Base-by-base conservation (phyloP, 2,113 vertebrate genomes). In the Eonycteris spelaea region DNA sequence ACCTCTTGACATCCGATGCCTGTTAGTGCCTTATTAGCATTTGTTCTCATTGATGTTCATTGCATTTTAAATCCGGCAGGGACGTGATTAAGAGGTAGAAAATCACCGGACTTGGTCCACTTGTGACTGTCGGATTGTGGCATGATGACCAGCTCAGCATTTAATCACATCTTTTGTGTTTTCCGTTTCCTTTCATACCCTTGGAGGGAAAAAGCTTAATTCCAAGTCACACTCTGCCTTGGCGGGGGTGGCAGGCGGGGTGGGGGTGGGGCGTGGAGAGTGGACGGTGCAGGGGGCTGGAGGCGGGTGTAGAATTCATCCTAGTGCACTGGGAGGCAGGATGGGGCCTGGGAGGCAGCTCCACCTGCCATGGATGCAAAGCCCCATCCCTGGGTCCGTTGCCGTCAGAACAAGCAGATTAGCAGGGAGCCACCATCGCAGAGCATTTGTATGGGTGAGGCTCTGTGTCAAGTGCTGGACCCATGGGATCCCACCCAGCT, bases 11-110 rank as follows among this genome's bases (percentile, higher is more conserved):
- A 97, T 95, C 91, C 3, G 2, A 3, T 59, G 97, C 57, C 96
- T 97, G 97, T 96, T 97, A 91, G 40, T 97, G 90, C 68, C 92
- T 97, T 92, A 90, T 97, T 98, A 98, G 83, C 94, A 74, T 98
- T 96, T 97, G 84, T 97, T 96, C 83, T 95, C 87, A 95, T 67
- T 84, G 63, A 83, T 94, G 94, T 95, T 97, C 35, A 5, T 74
- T 96, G 96, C 89, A 92, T 91, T 97, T 98, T 74, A 93, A 97
- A 84, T 93, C 91, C 4, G 30, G 86, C 89, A 96, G 77, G 82
- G 91, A 95, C 1, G 38, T 97, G 97, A 97, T 97, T 97, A 92
- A 98, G 89, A 93, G 95, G 91, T 95, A 19, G 91, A 90, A 96
- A 95, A 98, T 97, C 48, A 16, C 65, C 0, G 30, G 94, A 89